Percentiles rank a stretch among this genome's conserved stretches.
phyloP scores from a whole-genome alignment of 2,888 invertebrate species.

The Eulithis prunata region DNA sequence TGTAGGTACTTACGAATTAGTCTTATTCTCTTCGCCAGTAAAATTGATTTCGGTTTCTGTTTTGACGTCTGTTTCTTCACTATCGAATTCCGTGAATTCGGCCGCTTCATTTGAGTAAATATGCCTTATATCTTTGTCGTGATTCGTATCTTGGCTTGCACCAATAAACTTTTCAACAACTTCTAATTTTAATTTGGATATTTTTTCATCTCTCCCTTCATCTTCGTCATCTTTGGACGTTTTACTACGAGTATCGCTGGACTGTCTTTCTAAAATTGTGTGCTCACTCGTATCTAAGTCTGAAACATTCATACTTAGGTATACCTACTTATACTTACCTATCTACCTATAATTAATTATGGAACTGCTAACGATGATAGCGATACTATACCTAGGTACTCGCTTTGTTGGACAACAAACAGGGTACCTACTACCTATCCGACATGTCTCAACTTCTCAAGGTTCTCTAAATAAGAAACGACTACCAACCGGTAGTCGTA shows the following conservation, averaged over 20 bases:
- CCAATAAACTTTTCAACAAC: slow-evolving; percentile 69
- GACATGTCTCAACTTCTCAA: slow-evolving; percentile 29
- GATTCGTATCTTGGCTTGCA: slow-evolving; percentile 29
- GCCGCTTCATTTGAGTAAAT: slow-evolving; percentile 25
- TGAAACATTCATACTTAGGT: slow-evolving; percentile 23
- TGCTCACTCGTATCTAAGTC: slow-evolving; percentile 41
- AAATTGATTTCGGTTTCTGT: slow-evolving; percentile 23
- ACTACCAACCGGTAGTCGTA: slow-evolving; percentile 36
- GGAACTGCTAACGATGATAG: background rate
- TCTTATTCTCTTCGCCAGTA: slow-evolving; percentile 16
- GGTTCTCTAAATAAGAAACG: slow-evolving; percentile 43
- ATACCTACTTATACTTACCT: no score
- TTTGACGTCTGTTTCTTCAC: slow-evolving; percentile 15
- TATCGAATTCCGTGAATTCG: slow-evolving; percentile 18
- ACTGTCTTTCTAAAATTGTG: slow-evolving; percentile 35
- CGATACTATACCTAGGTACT: slow-evolving; percentile 22
- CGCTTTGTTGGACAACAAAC: slow-evolving; percentile 40
- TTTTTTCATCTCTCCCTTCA: slow-evolving; percentile 49
- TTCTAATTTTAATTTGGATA: slow-evolving; percentile 61
- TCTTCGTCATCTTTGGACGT: slow-evolving; percentile 19
- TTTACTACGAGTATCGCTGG: slow-evolving; percentile 28
- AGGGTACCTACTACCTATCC: slow-evolving; percentile 30
- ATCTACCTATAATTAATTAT: no score
- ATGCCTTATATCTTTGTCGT: slow-evolving; percentile 28
- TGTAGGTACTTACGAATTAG: slow-evolving; percentile 23